A percentile compares a stretch with the other conserved stretches of the same genome.
Evolutionary conservation across 2,888 invertebrate species (phyloP).

Genomic region (Heliconius ismenius): DNA sequence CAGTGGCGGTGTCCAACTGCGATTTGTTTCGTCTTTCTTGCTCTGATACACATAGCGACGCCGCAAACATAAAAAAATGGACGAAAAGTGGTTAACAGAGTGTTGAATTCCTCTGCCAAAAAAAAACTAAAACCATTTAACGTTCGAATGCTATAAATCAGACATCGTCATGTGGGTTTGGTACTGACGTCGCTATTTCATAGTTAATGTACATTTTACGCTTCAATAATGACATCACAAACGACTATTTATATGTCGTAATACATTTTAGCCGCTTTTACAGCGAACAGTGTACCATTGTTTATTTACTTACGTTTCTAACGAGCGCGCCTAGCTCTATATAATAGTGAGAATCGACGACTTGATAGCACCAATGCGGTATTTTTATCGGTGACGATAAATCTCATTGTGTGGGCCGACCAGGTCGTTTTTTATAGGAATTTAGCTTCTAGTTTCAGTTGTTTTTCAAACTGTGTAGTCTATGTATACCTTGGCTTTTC

Average conservation of each 20-base stretch:
- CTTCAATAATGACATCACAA: conserved; percentile 40
- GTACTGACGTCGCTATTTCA: not conserved
- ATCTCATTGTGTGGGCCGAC: conserved; percentile 73
- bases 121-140: not conserved
- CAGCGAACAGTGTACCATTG: conserved; percentile 46
- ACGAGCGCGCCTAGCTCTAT: conserved; percentile 34
- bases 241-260: conserved; percentile 47
- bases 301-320: conserved; percentile 52
- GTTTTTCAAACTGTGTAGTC: conserved; percentile 18
- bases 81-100: too few species aligned
- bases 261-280: conserved; percentile 35
- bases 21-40: too few species aligned
- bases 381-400: conserved; percentile 74
- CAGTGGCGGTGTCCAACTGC: too few species aligned
- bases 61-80: too few species aligned
- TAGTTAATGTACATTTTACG: conserved; percentile 3
- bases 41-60: too few species aligned
- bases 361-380: conserved; percentile 65
- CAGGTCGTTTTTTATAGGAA: conserved; percentile 59
- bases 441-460: conserved; percentile 36
- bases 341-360: conserved; percentile 49
- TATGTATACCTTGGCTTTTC: not conserved
- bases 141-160: not conserved
- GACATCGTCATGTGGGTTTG: not conserved
- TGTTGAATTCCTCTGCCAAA: too few species aligned